phyloP scores from a whole-genome alignment of 2,797 vertebrate genomes.

The Enteromius paludinosus region DNA sequence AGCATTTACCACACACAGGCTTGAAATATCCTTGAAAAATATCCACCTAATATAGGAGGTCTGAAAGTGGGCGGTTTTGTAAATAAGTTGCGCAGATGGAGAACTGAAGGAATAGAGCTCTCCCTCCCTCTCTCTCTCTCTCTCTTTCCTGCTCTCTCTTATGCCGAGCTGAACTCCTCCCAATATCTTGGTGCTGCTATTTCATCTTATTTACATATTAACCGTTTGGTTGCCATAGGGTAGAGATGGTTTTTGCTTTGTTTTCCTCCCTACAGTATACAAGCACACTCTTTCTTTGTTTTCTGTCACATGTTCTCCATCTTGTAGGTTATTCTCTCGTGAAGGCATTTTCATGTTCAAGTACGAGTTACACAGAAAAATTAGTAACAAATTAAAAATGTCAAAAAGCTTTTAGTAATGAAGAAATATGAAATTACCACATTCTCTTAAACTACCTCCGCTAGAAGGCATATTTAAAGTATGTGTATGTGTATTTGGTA shows the following conservation, averaged over 20 bases:
- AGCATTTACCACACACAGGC: background rate
- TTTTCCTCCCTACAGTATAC: conserved; percentile 43
- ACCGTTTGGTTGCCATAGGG: conserved; percentile 78
- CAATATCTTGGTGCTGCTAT: conserved; percentile 66
- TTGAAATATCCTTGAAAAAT: conserved; percentile 2
- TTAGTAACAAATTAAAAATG: background rate
- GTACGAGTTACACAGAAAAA: background rate
- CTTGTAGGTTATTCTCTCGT: background rate
- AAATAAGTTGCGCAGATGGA: conserved; percentile 30
- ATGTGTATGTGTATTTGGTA: background rate
- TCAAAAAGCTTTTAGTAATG: background rate
- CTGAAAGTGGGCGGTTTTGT: conserved; percentile 6
- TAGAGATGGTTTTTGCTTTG: conserved; percentile 67
- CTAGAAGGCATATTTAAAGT: background rate
- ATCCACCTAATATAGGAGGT: conserved; percentile 11
- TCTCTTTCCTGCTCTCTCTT: conserved; percentile 6
- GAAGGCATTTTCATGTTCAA: background rate
- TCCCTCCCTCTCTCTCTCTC: conserved; percentile 37
- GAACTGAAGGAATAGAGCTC: conserved; percentile 16
- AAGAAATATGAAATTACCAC: background rate
- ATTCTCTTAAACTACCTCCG: background rate
- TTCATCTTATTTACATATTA: conserved; percentile 81
- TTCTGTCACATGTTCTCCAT: background rate
- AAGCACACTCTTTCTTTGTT: conserved; percentile 19
- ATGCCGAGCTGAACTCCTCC: conserved; percentile 72